Evolutionary conservation across 1,140 invertebrate genomes (phyloP).

Genomic region (Magallana angulata): DNA sequence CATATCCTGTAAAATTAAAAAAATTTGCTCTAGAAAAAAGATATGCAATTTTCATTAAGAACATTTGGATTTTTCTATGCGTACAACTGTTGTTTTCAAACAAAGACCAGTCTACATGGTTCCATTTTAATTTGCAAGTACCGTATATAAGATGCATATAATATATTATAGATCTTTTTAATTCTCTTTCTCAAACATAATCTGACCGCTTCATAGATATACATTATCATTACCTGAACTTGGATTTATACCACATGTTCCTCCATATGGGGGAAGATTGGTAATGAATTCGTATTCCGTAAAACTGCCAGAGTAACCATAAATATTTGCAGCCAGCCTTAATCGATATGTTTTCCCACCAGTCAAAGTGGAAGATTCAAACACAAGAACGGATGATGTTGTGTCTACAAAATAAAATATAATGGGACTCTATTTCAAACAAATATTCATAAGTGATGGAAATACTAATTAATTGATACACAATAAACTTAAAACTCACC

Average conservation of each 20-base stretch:
- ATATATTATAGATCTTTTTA: no score
- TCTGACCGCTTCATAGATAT: neutral
- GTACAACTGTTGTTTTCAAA: no score
- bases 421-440: no score
- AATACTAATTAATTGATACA: no score
- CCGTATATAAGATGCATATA: no score
- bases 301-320: slow-evolving; percentile 64
- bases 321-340: slow-evolving; percentile 59
- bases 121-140: no score
- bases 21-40: neutral
- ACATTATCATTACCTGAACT: slow-evolving; percentile 55
- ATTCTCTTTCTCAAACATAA: no score
- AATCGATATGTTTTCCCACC: slow-evolving; percentile 64
- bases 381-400: slow-evolving; percentile 21
- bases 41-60: neutral
- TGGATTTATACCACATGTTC: slow-evolving; percentile 65
- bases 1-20: slow-evolving; percentile 59
- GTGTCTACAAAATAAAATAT: neutral
- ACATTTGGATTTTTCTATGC: no score
- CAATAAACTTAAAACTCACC: neutral
- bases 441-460: no score
- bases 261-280: slow-evolving; percentile 71
- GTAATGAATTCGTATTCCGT: slow-evolving; percentile 67
- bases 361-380: slow-evolving; percentile 48
- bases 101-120: no score